phyloP scores from a whole-genome alignment of 2,888 invertebrate genomes.

The Hirtodrosophila histrioides region DNA sequence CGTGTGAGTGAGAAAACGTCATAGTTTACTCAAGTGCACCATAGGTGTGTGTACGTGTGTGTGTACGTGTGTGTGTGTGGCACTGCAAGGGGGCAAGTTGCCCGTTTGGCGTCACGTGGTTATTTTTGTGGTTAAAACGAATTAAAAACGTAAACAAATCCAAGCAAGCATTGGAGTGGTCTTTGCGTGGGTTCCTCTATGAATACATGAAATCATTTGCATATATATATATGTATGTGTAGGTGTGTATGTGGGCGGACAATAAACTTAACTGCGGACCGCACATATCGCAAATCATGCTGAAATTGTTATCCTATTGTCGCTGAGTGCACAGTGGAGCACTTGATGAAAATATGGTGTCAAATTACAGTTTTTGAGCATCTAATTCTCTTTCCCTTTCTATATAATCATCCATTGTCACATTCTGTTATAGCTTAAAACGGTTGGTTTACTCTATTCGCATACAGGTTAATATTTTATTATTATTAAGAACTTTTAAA shows the following conservation, averaged over 20 bases:
- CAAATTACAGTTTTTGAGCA: not conserved
- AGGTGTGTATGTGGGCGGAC: slow-evolving; percentile 18
- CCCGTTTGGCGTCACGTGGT: slow-evolving; percentile 59
- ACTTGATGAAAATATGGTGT: not conserved
- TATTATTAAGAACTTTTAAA: too few relatives aligned
- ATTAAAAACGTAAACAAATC: slow-evolving; percentile 72
- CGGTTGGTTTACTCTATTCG: too few relatives aligned
- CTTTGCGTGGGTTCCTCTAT: slow-evolving; percentile 24
- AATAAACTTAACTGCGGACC: slow-evolving; percentile 17
- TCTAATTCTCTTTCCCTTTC: too few relatives aligned
- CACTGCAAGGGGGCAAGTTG: slow-evolving; percentile 38
- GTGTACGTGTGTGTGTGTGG: not conserved
- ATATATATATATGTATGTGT: too few relatives aligned
- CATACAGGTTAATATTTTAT: too few relatives aligned
- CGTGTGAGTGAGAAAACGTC: slow-evolving; percentile 36
- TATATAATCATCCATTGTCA: too few relatives aligned
- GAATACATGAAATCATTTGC: not conserved
- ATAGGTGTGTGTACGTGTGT: slow-evolving; percentile 12
- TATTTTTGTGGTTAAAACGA: slow-evolving; percentile 52
- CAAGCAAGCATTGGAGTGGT: slow-evolving; percentile 18
- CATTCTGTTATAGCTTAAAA: too few relatives aligned
- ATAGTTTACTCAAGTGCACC: slow-evolving; percentile 48
- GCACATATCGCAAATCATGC: slow-evolving; percentile 20
- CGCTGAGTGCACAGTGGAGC: slow-evolving; percentile 25
- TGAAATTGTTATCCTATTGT: slow-evolving; percentile 25